Conservation (phyloP, 2,888 invertebrate species). For the Arge pagana region DNA sequence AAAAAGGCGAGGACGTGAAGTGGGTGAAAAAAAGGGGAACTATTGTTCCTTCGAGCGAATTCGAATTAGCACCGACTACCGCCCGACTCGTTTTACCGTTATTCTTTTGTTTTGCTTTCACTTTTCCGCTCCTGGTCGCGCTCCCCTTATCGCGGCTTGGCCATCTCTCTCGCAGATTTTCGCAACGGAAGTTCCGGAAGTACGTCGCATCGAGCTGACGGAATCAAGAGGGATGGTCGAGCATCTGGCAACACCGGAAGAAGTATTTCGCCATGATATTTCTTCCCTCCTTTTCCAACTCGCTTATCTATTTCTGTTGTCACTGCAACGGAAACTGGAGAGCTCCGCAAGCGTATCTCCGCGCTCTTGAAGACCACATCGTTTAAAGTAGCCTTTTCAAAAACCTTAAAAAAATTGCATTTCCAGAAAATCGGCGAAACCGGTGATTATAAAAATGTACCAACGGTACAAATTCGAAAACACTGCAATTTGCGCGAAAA, state of each 20-base stretch:
- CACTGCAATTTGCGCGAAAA: too few species aligned
- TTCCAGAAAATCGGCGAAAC: too few species aligned
- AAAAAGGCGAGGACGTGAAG: too few species aligned
- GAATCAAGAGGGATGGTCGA: slow-evolving; percentile 19
- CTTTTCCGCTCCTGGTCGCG: not conserved
- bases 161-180: not conserved
- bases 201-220: slow-evolving; percentile 3
- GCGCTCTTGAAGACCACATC: too few species aligned
- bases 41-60: not conserved
- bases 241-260: slow-evolving; percentile 15
- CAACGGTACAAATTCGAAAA: too few species aligned
- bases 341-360: too few species aligned
- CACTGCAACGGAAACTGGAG: too few species aligned
- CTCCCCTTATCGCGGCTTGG: not conserved
- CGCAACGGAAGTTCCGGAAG: slow-evolving; percentile 4
- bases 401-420: too few species aligned
- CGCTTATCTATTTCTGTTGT: too few species aligned
- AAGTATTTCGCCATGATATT: slow-evolving; percentile 14
- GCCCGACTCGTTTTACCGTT: not conserved
- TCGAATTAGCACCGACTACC: slow-evolving; percentile 1
- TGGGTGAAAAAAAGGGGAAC: not conserved
- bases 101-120: not conserved
- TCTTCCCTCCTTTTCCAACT: not conserved
- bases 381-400: too few species aligned
- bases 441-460: too few species aligned